Evolutionary conservation across 2,113 vertebrate genomes (phyloP).

Genomic region (Plectropomus leopardus): DNA sequence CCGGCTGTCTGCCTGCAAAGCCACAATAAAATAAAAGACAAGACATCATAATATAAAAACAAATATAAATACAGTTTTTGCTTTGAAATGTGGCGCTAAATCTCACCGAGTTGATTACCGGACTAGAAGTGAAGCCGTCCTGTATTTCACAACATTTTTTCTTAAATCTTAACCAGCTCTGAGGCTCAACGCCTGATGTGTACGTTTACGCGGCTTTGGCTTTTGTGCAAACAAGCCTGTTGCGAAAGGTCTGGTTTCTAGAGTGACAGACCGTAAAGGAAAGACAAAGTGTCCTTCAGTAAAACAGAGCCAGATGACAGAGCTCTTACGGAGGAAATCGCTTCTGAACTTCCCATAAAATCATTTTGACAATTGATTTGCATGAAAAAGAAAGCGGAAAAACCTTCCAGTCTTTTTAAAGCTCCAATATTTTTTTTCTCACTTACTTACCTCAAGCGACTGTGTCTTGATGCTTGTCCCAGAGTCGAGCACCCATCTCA

Average conservation of each 20-base stretch:
- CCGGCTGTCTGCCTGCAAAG: no score
- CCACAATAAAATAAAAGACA: no score
- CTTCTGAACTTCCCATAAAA: not conserved
- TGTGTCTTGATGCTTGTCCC: conserved; percentile 47
- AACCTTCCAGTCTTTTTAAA: not conserved
- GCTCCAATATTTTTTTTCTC: not conserved
- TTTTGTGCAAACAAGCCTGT: not conserved
- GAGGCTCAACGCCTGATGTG: not conserved
- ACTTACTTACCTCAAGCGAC: not conserved
- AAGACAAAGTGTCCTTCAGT: not conserved
- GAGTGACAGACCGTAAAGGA: not conserved
- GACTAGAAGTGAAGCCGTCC: no score
- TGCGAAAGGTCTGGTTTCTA: not conserved
- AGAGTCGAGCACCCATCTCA: conserved; percentile 97
- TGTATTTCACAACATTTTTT: no score
- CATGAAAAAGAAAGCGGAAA: not conserved
- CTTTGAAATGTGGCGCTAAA: no score
- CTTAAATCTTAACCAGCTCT: not conserved
- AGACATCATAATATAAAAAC: no score
- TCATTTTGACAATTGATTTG: not conserved
- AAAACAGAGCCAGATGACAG: no score
- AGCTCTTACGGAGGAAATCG: not conserved
- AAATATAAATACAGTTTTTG: no score
- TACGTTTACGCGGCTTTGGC: not conserved
- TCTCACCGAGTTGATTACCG: no score